Evolutionary conservation across 2,797 vertebrate genomes (phyloP).

Genomic region (Gymnoscopelus microlampas): DNA sequence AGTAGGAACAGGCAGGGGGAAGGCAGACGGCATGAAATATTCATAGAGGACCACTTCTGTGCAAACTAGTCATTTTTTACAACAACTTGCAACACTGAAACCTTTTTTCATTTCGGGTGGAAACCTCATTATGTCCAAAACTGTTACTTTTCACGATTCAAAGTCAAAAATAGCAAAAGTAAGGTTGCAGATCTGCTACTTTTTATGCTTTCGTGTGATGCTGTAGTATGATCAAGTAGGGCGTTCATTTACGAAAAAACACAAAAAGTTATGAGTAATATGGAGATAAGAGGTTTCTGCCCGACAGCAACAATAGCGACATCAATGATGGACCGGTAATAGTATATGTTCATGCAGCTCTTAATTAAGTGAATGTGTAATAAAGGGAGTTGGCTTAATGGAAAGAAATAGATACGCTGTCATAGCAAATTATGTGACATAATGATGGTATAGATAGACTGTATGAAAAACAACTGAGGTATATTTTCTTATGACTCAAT

Average conservation of each 20-base stretch:
- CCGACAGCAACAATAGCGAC: neutral
- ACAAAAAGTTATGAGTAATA: too few species aligned
- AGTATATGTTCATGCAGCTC: constrained; percentile 10
- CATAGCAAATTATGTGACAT: constrained; percentile 35
- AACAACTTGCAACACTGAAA: constrained; percentile 7
- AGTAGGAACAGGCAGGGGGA: constrained; percentile 22
- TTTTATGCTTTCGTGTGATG: too few species aligned
- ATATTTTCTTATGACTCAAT: constrained; percentile 25
- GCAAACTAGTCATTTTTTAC: constrained; percentile 12
- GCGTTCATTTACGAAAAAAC: too few species aligned
- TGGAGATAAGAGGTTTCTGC: neutral
- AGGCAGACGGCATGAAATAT: constrained; percentile 36
- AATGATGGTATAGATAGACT: constrained; percentile 17
- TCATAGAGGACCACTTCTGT: constrained; percentile 6
- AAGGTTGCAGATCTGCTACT: too few species aligned
- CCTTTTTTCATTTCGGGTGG: neutral
- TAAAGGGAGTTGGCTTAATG: constrained; percentile 6
- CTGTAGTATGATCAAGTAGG: too few species aligned
- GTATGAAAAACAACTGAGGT: constrained; percentile 33
- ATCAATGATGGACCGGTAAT: constrained; percentile 31
- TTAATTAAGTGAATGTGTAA: constrained; percentile 35
- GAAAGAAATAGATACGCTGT: constrained; percentile 15
- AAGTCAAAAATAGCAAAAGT: too few species aligned
- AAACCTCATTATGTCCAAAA: too few species aligned
- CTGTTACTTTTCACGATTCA: too few species aligned